Evolutionary conservation across 2,797 vertebrate species (phyloP).

Genomic region (Momotus momota): DNA sequence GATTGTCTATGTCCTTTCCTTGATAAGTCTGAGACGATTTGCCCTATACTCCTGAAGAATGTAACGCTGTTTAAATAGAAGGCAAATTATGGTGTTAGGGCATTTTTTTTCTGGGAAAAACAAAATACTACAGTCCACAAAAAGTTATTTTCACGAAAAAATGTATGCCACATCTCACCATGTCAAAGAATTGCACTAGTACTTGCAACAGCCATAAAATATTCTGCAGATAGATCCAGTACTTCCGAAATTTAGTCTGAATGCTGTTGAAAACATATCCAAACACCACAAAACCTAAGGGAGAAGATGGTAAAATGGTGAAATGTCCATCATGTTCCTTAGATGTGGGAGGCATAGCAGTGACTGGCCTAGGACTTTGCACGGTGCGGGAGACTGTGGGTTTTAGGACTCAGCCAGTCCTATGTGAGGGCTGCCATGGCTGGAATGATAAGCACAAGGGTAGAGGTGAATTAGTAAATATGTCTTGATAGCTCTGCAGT

Average conservation of each 20-base stretch:
- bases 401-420: not conserved
- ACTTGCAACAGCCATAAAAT: not conserved
- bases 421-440: not conserved
- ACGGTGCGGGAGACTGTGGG: not conserved
- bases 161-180: not conserved
- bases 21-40: not conserved
- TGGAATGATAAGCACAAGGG: not conserved
- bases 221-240: not conserved
- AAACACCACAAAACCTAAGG: not conserved
- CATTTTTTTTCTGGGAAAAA: not conserved
- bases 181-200: not conserved
- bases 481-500: slow-evolving; percentile 3
- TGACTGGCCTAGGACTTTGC: not conserved
- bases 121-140: not conserved
- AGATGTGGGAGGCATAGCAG: not conserved
- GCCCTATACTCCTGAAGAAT: not conserved
- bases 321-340: not conserved
- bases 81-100: not conserved
- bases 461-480: not conserved
- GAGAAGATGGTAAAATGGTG: not conserved
- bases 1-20: not conserved
- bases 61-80: not conserved
- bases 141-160: not conserved
- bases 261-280: not conserved
- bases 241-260: not conserved